Conservation (phyloP, 2,113 vertebrate genomes). For the Eidolon helvum region DNA sequence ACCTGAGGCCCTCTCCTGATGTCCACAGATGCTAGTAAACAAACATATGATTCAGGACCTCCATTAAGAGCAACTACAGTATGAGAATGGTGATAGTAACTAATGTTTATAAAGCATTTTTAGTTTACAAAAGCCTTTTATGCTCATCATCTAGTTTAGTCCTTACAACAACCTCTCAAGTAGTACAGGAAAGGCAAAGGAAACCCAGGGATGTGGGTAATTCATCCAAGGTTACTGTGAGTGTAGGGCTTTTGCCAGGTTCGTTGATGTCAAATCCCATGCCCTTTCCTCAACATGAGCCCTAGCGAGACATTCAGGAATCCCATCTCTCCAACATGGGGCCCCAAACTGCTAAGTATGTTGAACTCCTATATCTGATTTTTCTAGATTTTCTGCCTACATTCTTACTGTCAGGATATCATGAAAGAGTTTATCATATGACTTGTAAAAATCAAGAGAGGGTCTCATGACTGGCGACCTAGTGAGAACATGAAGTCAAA, state of each 20-base stretch:
- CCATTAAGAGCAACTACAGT: neutral
- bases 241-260: neutral
- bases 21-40: neutral
- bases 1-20: neutral
- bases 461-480: neutral
- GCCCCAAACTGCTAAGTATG: neutral
- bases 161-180: neutral
- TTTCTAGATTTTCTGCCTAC: neutral
- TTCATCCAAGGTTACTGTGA: neutral
- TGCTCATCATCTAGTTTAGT: neutral
- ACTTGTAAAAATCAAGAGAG: conserved; percentile 1
- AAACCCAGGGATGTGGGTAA: neutral
- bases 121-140: neutral
- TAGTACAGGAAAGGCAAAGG: neutral
- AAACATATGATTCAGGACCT: neutral
- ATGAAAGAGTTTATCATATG: neutral
- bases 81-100: neutral
- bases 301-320: neutral
- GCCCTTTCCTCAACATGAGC: neutral
- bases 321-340: neutral
- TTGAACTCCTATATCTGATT: neutral
- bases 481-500: neutral
- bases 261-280: neutral
- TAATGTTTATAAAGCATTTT: neutral
- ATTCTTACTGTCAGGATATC: neutral